A percentile compares a stretch with the other conserved stretches of the same genome.
These are phyloP conservation scores for Dendrophyllia cribrosa DNA, from an alignment of 64 coral and sea anemone genomes.

Conservation along the genomic window DNA sequence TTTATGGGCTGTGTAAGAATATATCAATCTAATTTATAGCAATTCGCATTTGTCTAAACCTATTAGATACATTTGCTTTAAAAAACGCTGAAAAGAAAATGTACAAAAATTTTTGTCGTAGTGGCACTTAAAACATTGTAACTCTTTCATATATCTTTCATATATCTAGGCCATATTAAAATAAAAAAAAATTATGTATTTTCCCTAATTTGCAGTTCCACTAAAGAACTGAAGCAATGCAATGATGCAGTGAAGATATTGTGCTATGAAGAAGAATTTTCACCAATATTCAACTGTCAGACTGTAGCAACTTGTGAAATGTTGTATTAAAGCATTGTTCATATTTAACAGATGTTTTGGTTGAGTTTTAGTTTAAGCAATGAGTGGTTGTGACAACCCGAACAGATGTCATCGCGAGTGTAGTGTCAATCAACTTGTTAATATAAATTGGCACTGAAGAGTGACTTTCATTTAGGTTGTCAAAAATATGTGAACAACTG, in stretches of 20 bases:
- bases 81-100: no score
- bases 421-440: not conserved
- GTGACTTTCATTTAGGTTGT: no score
- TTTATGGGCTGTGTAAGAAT: no score
- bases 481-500: no score
- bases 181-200: not conserved
- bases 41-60: no score
- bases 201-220: constrained; percentile 57
- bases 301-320: constrained; percentile 5
- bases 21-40: no score
- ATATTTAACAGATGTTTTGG: not conserved
- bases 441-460: no score
- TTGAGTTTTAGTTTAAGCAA: not conserved
- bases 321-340: constrained; percentile 55
- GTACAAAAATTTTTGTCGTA: no score
- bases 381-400: not conserved
- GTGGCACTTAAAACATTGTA: no score
- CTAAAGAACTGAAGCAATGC: constrained; percentile 8
- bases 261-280: not conserved
- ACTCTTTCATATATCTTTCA: no score
- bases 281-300: not conserved
- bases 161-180: no score
- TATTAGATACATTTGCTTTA: no score
- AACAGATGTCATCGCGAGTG: not conserved
- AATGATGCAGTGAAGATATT: constrained; percentile 9